Evolutionary conservation across 2,797 vertebrate species (phyloP).

Genomic region (Heteromormyrus szaboi): DNA sequence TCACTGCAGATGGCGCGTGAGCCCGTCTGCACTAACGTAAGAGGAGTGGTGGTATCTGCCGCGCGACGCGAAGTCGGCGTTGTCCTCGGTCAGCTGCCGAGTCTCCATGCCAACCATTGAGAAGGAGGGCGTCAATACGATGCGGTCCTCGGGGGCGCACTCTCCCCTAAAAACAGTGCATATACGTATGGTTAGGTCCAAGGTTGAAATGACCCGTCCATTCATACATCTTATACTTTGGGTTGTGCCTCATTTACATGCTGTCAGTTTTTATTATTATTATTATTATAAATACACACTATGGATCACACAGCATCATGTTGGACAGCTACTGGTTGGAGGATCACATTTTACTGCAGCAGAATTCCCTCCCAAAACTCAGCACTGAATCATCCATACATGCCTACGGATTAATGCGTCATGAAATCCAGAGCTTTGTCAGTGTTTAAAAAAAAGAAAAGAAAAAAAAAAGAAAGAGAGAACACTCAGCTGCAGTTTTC

Average conservation of each 20-base stretch:
- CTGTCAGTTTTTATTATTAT: background rate
- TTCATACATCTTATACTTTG: background rate
- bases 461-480: no score
- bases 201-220: background rate
- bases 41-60: slow-evolving; percentile 87
- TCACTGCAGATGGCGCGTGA: slow-evolving; percentile 55
- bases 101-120: slow-evolving; percentile 76
- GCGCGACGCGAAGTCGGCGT: slow-evolving; percentile 82
- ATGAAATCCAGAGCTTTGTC: background rate
- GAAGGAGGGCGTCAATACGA: slow-evolving; percentile 79
- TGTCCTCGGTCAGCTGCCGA: slow-evolving; percentile 89
- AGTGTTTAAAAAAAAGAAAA: background rate
- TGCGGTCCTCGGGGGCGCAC: slow-evolving; percentile 61
- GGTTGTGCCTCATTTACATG: background rate
- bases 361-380: background rate
- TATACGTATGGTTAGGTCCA: background rate
- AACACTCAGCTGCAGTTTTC: background rate
- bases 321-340: background rate
- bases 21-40: slow-evolving; percentile 54
- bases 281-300: background rate
- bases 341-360: background rate
- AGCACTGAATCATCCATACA: background rate
- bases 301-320: background rate
- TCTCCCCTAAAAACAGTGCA: slow-evolving; percentile 57
- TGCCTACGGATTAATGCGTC: background rate